phyloP scores from a whole-genome alignment of 2,797 vertebrate species.

The Aulostomus chinensis region DNA sequence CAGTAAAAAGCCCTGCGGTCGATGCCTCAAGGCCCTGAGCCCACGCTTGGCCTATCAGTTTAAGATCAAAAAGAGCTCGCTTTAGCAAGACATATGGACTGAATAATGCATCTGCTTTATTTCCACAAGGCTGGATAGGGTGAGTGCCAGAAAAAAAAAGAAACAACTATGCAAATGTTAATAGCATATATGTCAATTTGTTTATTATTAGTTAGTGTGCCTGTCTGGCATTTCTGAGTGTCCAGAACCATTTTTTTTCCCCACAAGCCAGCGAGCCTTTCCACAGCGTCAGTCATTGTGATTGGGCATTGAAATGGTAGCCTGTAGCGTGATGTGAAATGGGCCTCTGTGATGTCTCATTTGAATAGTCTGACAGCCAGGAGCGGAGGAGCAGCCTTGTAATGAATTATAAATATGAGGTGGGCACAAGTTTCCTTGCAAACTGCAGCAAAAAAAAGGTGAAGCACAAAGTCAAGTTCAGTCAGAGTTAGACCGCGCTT shows the following conservation, averaged over 20 bases:
- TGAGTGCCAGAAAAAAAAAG: conserved; percentile 37
- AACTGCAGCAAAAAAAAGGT: conserved; percentile 76
- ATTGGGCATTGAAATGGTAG: conserved; percentile 53
- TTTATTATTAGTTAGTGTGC: conserved; percentile 22
- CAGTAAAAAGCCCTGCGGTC: conserved; percentile 70
- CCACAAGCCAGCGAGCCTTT: conserved; percentile 33
- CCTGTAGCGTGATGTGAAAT: conserved; percentile 57
- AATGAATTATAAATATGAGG: conserved; percentile 80
- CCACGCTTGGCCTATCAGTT: conserved; percentile 78
- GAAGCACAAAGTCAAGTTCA: conserved; percentile 67
- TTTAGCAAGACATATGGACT: conserved; percentile 79
- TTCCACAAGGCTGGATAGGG: conserved; percentile 66
- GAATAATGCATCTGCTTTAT: conserved; percentile 79
- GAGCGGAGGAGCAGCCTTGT: conserved; percentile 67
- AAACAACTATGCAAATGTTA: conserved; percentile 32
- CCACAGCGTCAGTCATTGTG: conserved; percentile 53
- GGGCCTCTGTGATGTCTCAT: conserved; percentile 73
- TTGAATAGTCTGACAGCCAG: conserved; percentile 79
- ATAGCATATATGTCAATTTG: conserved; percentile 22
- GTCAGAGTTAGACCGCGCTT: conserved; percentile 33
- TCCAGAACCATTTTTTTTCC: conserved; percentile 17
- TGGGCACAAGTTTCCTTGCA: conserved; percentile 58
- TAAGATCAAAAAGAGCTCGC: conserved; percentile 77
- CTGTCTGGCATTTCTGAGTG: conserved; percentile 12
- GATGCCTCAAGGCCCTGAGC: conserved; percentile 71